Base-by-base conservation (phyloP, 2,113 vertebrate genomes). In the Meleagris gallopavo region DNA sequence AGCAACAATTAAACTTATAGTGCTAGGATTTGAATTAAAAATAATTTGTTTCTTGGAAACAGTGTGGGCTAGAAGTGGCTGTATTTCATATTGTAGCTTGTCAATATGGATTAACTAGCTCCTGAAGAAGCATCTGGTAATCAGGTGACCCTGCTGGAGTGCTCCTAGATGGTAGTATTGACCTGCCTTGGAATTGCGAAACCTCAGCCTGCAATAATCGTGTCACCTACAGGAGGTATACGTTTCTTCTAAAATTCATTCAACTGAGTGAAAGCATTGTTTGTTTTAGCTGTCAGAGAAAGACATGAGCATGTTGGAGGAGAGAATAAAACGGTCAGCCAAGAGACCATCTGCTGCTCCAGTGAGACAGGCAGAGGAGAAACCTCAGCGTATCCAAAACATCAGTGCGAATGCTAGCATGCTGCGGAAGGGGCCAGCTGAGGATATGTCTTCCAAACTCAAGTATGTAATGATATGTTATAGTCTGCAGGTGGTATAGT, bases 241-340 rank as follows among this genome's bases (percentile, higher is more conserved):
- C 36, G 29, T 38, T 83, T 61, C 64, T 83, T 61, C 64, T 67
- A n/a, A 90, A 87, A 62, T 57, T 17, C 1, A 0, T 52, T 6
- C 45, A 66, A 2, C 3, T 93, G 60, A 95, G 29, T 89, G 40
- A 67, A 90, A 82, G 27, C 9, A 2, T 89, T 69, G 58, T 94
- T 48, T 89, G 60, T 91, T 90, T 27, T 79, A 99, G 99, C 98
- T 99, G 85, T 99, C 99, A 14, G 99, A 99, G 94, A 99, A 99
- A 86, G 99, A 99, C 88, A 98, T 99, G 99, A 99, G 99, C 96
- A 99, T 99, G 99, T 95, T 99, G 45, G 99, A 99, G 92, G 99
- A 99, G 83, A 98, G 99, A 76, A 99, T 99, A 97, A 99, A 99
- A 52, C 98, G 99, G 9, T 99, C 99, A 18, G 99, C 99, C 43